Conservation (phyloP, 2,888 invertebrate genomes). For the Cheilosia soror region DNA sequence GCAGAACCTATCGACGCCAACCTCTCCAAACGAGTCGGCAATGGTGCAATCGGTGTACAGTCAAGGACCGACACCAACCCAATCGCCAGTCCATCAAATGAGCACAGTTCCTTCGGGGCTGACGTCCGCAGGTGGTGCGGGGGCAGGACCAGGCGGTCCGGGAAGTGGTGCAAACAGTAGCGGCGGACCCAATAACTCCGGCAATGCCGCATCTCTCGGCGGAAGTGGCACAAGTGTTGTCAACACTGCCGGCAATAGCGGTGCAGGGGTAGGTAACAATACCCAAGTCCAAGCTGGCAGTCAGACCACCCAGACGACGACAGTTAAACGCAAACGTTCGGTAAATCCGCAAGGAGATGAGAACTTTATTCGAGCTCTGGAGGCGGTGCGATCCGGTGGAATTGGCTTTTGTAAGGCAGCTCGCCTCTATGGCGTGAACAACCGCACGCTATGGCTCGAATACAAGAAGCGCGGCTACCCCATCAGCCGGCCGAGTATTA, state of each 20-base stretch:
- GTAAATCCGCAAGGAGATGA: constrained; percentile 93
- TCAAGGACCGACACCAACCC: constrained; percentile 84
- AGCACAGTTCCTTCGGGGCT: constrained; percentile 77
- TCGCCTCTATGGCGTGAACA: constrained; percentile 92
- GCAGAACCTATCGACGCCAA: constrained; percentile 85
- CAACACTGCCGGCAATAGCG: constrained; percentile 48
- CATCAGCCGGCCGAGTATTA: constrained; percentile 91
- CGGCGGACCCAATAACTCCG: constrained; percentile 54
- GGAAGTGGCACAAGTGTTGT: constrained; percentile 66
- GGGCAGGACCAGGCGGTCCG: constrained; percentile 78
- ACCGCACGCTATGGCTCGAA: constrained; percentile 93
- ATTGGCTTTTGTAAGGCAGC: constrained; percentile 95
- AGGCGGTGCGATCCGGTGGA: constrained; percentile 92
- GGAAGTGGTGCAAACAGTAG: constrained; percentile 79
- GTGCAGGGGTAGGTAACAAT: constrained; percentile 66
- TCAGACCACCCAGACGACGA: constrained; percentile 79
- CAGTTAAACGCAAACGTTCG: constrained; percentile 88
- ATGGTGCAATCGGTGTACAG: constrained; percentile 85
- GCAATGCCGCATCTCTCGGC: constrained; percentile 72
- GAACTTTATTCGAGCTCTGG: constrained; percentile 91
- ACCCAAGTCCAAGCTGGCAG: constrained; percentile 67
- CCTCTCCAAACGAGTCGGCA: constrained; percentile 85
- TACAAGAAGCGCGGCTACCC: constrained; percentile 94
- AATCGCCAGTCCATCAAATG: constrained; percentile 82
- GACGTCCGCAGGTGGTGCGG: constrained; percentile 81